A percentile compares a stretch with the other conserved stretches of the same genome.
These are phyloP conservation scores for Myrmecobius fasciatus DNA, from an alignment of 2,113 vertebrate species.

Conservation along the genomic window DNA sequence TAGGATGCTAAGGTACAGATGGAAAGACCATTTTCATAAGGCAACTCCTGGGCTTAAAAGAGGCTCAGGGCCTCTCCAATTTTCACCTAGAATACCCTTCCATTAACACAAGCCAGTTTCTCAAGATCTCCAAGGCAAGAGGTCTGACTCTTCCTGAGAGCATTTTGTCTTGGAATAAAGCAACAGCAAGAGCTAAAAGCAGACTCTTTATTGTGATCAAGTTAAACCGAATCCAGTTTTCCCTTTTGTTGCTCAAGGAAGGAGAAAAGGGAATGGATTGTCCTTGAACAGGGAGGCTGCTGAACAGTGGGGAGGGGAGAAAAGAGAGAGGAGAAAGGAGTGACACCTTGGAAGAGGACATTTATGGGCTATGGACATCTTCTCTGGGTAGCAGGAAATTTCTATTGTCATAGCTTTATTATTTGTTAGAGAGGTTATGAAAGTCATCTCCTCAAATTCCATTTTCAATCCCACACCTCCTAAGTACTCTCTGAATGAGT, in stretches of 20 bases:
- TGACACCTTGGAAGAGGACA: not conserved
- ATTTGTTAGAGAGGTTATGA: not conserved
- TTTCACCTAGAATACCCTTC: not conserved
- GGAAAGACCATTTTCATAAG: not conserved
- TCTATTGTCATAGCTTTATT: not conserved
- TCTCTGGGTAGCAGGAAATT: not conserved
- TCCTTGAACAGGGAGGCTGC: not conserved
- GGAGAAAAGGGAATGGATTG: slow-evolving; percentile 17
- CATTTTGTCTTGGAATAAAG: slow-evolving; percentile 64
- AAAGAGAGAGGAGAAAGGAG: not conserved
- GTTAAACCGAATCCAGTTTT: slow-evolving; percentile 59
- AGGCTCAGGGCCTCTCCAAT: not conserved
- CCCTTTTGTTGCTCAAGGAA: slow-evolving; percentile 37
- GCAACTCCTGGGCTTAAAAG: not conserved
- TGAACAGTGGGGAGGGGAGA: not conserved
- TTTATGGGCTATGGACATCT: slow-evolving; percentile 15
- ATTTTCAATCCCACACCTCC: not conserved
- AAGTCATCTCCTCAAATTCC: not conserved
- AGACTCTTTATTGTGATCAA: slow-evolving; percentile 36
- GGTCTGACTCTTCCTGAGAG: slow-evolving; percentile 14
- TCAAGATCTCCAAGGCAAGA: not conserved
- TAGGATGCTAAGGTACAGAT: not conserved
- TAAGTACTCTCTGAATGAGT: slow-evolving; percentile 24
- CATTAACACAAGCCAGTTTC: not conserved
- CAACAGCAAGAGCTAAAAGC: slow-evolving; percentile 21